Evolutionary conservation across 2,797 vertebrate species (phyloP).

Genomic region (Avahi laniger): DNA sequence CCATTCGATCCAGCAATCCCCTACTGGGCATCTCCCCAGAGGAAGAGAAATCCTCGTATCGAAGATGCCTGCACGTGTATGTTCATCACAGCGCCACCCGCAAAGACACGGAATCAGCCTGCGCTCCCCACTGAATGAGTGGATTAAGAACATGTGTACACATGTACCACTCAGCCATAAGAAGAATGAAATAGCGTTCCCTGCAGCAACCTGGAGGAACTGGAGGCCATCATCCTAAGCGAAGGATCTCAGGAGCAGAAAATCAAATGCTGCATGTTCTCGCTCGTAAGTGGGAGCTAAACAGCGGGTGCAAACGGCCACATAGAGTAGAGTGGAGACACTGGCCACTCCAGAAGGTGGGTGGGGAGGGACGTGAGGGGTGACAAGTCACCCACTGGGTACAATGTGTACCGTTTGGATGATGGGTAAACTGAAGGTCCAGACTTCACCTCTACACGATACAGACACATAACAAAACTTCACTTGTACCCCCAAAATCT

Average conservation of each 20-base stretch:
- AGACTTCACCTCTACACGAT: neutral
- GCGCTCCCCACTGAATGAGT: fast-evolving
- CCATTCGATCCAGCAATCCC: too few species aligned
- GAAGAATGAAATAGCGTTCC: neutral
- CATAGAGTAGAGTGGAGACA: neutral
- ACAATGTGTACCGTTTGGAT: neutral
- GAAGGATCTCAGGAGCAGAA: neutral
- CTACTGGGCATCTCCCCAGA: neutral
- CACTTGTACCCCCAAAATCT: neutral
- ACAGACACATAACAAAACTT: neutral
- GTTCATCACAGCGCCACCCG: too few species aligned
- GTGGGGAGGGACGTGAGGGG: neutral
- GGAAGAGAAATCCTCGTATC: neutral
- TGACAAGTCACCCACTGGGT: too few species aligned
- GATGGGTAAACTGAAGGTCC: fast-evolving
- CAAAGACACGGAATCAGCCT: neutral
- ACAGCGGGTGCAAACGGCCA: too few species aligned
- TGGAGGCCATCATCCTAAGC: neutral
- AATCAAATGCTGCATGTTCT: neutral
- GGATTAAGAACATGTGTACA: neutral
- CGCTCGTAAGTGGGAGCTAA: neutral
- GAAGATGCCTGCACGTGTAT: neutral
- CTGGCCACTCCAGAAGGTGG: neutral
- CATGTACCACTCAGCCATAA: too few species aligned
- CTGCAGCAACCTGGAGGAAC: neutral